Evolutionary conservation across 1,140 invertebrate species (phyloP), one percentile per base, ranked within the genome.

Genomic region (Drosophila orosa): DNA sequence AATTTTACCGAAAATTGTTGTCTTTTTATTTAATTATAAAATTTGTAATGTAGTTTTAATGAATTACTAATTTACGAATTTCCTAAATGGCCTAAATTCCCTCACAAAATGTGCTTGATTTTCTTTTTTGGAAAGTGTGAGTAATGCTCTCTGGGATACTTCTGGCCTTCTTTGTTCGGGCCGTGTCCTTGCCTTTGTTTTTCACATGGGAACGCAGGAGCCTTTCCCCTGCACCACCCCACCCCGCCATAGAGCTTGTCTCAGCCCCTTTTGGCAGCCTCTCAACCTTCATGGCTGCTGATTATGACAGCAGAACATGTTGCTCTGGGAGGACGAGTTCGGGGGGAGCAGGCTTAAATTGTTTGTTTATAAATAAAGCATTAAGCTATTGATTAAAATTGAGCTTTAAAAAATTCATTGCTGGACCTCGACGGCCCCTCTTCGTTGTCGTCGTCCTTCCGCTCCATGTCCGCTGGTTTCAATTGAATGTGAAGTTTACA

Each of bases 331-430:
- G 45, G 12, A 31, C 7, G 19, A 12, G 50, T 9, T 2, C 4
- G 13, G 40, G 55, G 10, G 25, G 24, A n/a, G 29, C 17, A 25
- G 58, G 57, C 78, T 81, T 78, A 75, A 86, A 82, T 86, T 81
- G 82, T 86, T 86, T 86, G 82, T 76, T 87, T 87, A 87, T 87
- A 87, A 87, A 87, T 82, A 82, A 82, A 81, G 75, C 67, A 79
- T 68, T 69, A 59, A 59, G 72, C 75, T 87, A 87, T 87, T 87
- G 83, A 87, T 87, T 87, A 87, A 82, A 87, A 87, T 87, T 61
- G 72, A 66, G 75, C 83, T 87, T 86, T 87, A 87, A 87, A 86
- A 68, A 87, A 86, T 87, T 79, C 83, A 87, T 79, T 87, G 68
- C 65, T 24, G 50, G 50, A 35, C 50, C 50, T 24, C 50, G 19